Conservation (phyloP, 2,797 vertebrate genomes). For the Pseudochirops corinnae region DNA sequence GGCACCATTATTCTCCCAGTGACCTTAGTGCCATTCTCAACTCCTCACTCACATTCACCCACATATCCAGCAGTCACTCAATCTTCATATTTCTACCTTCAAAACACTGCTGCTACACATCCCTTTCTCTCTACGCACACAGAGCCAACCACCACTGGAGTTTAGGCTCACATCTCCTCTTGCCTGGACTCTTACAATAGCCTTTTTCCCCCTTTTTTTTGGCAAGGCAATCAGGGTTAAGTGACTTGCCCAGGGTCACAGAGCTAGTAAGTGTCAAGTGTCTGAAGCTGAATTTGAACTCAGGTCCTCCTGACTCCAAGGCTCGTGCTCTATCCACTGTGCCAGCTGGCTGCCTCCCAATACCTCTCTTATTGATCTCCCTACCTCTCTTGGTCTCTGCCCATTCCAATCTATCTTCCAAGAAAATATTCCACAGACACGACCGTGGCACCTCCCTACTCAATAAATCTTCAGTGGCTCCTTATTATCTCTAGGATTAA, state of each 20-base stretch:
- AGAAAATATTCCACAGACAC: neutral
- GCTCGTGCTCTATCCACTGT: no score
- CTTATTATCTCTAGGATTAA: neutral
- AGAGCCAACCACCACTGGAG: neutral
- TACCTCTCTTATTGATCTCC: neutral
- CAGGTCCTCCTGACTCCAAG: no score
- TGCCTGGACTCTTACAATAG: neutral
- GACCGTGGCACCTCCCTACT: neutral
- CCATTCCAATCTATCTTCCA: neutral
- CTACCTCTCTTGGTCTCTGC: neutral
- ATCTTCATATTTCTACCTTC: neutral
- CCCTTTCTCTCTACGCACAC: neutral
- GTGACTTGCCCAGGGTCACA: no score
- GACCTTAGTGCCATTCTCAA: neutral
- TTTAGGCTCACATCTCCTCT: neutral
- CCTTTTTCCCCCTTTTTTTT: no score
- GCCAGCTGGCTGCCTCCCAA: no score
- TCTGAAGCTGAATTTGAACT: no score
- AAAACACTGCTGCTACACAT: neutral
- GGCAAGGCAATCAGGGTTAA: no score
- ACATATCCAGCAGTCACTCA: neutral
- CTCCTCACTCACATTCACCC: neutral
- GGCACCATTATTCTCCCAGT: neutral
- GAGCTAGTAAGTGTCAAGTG: no score
- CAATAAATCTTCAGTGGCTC: neutral